Evolutionary conservation across 2,888 invertebrate species (phyloP).

Genomic region (Hyposoter didymator): DNA sequence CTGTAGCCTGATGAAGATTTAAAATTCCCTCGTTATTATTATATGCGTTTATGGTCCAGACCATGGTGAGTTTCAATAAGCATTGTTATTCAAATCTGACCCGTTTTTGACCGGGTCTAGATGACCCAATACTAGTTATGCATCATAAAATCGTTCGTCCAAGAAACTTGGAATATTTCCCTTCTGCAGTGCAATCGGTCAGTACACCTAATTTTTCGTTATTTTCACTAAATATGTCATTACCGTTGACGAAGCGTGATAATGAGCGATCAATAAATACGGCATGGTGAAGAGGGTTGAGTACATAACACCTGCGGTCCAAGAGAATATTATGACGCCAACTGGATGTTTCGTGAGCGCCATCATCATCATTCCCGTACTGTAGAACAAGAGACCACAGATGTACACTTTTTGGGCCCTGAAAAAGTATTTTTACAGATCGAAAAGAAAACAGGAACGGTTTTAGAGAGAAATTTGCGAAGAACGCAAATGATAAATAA

Average conservation of each 20-base stretch:
- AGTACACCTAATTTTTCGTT: background rate
- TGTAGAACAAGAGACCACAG: constrained; percentile 94
- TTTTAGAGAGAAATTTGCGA: background rate
- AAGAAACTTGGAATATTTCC: background rate
- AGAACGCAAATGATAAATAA: too few relatives aligned
- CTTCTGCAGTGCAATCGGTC: background rate
- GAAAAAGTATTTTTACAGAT: constrained; percentile 76
- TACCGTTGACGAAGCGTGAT: constrained; percentile 96
- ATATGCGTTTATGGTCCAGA: too few relatives aligned
- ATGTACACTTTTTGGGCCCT: constrained; percentile 96
- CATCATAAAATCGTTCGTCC: background rate
- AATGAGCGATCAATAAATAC: constrained; percentile 96
- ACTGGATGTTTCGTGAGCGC: constrained; percentile 90
- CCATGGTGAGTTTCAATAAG: too few relatives aligned
- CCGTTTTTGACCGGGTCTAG: background rate
- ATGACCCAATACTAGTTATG: background rate
- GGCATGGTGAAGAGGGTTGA: constrained; percentile 99
- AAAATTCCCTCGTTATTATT: too few relatives aligned
- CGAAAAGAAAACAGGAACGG: background rate
- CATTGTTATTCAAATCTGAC: background rate
- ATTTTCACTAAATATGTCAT: background rate
- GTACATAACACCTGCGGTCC: constrained; percentile 98
- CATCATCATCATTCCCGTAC: constrained; percentile 95
- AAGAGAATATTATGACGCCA: constrained; percentile 94
- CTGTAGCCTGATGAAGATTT: too few relatives aligned